These are phyloP conservation scores for Melipona bicolor DNA, from an alignment of 2,888 invertebrate species.

Conservation along the genomic window DNA sequence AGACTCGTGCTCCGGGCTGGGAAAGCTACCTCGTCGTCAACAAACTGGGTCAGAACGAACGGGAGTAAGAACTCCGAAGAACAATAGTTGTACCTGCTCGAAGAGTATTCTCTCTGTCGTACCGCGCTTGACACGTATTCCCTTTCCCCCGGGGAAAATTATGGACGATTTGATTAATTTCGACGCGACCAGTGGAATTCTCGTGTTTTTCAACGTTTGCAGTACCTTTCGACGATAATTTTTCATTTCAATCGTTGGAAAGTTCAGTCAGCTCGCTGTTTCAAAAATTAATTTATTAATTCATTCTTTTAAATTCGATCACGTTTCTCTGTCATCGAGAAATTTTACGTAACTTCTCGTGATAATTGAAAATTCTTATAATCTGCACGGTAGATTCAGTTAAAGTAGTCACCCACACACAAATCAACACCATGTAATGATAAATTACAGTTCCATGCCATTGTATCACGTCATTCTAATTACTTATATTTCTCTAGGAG, in stretches of 20 bases:
- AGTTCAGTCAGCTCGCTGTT: no score
- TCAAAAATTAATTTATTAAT: no score
- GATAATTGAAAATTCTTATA: no score
- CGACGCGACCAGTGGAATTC: not conserved
- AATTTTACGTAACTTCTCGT: no score
- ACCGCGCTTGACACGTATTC: not conserved
- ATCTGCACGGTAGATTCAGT: no score
- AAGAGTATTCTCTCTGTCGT: constrained; percentile 6
- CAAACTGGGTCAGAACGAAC: constrained; percentile 26
- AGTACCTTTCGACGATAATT: not conserved
- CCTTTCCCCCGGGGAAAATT: not conserved
- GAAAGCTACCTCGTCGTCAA: constrained; percentile 2
- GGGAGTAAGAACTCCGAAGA: constrained; percentile 15
- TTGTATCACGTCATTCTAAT: no score
- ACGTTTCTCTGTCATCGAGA: no score
- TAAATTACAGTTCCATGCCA: no score
- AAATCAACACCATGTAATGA: no score
- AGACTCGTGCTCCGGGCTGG: not conserved
- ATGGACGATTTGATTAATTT: not conserved
- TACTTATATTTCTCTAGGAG: no score
- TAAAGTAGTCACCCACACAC: no score
- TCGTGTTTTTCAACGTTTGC: not conserved
- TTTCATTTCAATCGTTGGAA: not conserved
- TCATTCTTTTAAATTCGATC: no score
- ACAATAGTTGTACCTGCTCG: constrained; percentile 14